Evolutionary conservation across 2,888 invertebrate species (phyloP), one percentile per base, ranked within the genome.

Genomic region (Trilocha varians): DNA sequence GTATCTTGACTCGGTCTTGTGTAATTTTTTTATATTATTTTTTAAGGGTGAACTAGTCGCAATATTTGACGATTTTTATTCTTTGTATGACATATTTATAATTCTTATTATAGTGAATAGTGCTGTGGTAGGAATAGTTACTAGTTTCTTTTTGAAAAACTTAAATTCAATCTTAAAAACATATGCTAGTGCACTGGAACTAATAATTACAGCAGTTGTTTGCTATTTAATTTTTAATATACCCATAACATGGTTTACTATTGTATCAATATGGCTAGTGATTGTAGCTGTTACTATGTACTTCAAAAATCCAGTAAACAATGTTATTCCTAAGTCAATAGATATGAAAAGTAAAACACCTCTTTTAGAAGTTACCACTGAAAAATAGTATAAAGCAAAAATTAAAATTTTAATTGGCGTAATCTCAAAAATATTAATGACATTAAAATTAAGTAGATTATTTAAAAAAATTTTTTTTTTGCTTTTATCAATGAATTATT

Each of bases 101-200:
- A 69, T 97, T 41, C 76, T 93, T 9, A 93, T 98, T 33, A 93
- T 95, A 69, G 64, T 95, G 0, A 98, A 98, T 64, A 97, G 95
- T 78, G 94, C 97, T 0, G 89, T 93, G 1, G 93, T 97, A 35
- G 98, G 98, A 18, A 96, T 98, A 56, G 93, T 96, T 0, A 97
- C 97, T 0, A 96, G 96, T 74, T 94, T 98, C 72, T 98, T 98
- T 68, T 83, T 98, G 16, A 94, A 95, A 71, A 94, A 93, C 58
- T 88, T 98, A 59, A 98, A 98, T 74, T 97, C 97, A 0, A 97
- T 98, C 62, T 83, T 98, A 41, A 98, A 98, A 84, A 97, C 96
- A 0, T 98, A 97, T 77, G 98, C 98, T 1, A 95, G 96, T 78
- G 97, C 97, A 11, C 82, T 98, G 56, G 98, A 98, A 68, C 78